Conservation (phyloP, 1,140 invertebrate species). For the Teleogryllus occipitalis region DNA sequence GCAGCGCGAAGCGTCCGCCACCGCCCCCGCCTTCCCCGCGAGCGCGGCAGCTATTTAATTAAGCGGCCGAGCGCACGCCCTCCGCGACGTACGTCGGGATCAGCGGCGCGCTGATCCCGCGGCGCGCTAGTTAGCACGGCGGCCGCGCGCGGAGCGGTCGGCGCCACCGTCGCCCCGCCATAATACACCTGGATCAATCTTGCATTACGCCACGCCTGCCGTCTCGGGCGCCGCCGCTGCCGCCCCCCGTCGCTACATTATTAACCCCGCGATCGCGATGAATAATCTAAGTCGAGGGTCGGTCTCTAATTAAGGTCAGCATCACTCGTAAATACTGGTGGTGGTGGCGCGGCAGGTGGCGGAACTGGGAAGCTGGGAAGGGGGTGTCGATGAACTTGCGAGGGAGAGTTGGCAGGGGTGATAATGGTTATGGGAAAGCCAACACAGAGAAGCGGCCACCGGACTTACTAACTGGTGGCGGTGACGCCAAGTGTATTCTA, state of each 20-base stretch:
- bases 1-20: too few relatives aligned
- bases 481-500: too few relatives aligned
- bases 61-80: not conserved
- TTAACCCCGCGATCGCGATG: not conserved
- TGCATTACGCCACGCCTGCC: not conserved
- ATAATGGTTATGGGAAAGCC: too few relatives aligned
- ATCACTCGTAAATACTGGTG: not conserved
- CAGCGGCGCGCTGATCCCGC: not conserved
- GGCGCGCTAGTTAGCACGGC: not conserved
- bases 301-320: conserved; percentile 3
- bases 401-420: too few relatives aligned
- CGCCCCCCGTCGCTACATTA: not conserved
- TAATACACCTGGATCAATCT: conserved; percentile 4
- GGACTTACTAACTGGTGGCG: too few relatives aligned
- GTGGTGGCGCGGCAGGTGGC: not conserved
- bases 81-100: not conserved
- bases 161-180: not conserved
- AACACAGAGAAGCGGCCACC: too few relatives aligned
- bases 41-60: not conserved
- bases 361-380: not conserved
- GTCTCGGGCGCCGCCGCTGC: too few relatives aligned
- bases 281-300: conserved; percentile 1
- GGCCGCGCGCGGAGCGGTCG: not conserved
- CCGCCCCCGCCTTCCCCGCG: too few relatives aligned
- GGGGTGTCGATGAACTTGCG: not conserved